Conservation (phyloP, 2,888 invertebrate species). For the Macrophya annulata region DNA sequence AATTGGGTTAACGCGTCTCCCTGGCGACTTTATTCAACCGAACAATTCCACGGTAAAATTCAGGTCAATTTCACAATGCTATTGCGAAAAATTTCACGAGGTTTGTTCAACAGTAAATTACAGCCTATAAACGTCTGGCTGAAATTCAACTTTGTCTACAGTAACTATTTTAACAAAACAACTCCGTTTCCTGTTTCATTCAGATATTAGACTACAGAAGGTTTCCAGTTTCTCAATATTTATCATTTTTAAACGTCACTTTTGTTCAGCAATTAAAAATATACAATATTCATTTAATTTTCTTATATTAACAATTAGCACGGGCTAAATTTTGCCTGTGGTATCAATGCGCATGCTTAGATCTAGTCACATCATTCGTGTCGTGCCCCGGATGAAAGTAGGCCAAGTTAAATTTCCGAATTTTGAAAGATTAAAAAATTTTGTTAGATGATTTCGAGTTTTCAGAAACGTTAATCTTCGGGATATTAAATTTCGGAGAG, state of each 20-base stretch:
- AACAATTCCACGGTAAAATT: conserved; percentile 49
- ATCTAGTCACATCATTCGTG: background rate
- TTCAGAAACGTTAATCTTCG: too few species aligned
- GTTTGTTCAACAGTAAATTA: conserved; percentile 7
- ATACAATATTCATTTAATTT: too few species aligned
- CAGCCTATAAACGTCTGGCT: background rate
- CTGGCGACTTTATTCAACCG: conserved; percentile 47
- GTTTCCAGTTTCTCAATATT: background rate
- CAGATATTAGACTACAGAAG: background rate
- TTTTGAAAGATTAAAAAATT: too few species aligned
- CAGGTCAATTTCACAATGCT: conserved; percentile 48
- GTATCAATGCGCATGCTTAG: too few species aligned
- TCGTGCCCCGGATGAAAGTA: background rate
- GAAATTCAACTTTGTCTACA: background rate
- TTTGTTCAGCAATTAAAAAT: too few species aligned
- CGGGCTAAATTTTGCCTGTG: too few species aligned
- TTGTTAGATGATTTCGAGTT: too few species aligned
- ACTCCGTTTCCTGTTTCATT: background rate
- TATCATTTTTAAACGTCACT: too few species aligned
- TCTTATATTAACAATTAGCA: too few species aligned
- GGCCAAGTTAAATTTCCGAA: too few species aligned
- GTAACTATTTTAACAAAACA: background rate
- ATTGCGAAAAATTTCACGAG: conserved; percentile 30
- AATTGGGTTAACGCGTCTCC: conserved; percentile 56
- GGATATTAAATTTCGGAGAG: too few species aligned